phyloP scores from a whole-genome alignment of 2,888 invertebrate species.

The Arge pagana region DNA sequence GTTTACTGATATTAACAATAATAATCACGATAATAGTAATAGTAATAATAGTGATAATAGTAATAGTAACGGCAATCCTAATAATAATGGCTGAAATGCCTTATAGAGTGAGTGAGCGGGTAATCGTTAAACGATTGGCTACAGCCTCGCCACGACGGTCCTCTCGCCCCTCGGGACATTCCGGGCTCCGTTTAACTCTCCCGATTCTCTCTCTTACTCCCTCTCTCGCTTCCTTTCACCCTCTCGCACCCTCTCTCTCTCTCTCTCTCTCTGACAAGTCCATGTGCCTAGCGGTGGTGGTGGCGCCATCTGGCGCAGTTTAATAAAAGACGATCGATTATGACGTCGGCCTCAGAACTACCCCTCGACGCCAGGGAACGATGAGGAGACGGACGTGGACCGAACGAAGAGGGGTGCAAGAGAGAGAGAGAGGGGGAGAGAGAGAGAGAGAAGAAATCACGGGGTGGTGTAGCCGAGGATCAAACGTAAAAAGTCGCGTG shows the following conservation, averaged over 20 bases:
- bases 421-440: conserved; percentile 14
- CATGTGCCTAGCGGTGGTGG: conserved; percentile 33
- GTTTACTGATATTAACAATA: conserved; percentile 36
- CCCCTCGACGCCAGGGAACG: conserved; percentile 35
- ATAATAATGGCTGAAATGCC: conserved; percentile 52
- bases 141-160: conserved; percentile 37
- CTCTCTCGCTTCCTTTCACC: conserved; percentile 28
- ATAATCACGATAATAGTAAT: no score
- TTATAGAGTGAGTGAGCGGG: conserved; percentile 53
- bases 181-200: conserved; percentile 45
- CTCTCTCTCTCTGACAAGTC: conserved; percentile 8
- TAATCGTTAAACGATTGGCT: conserved; percentile 57
- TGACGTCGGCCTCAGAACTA: conserved; percentile 57
- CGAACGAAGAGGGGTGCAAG: conserved; percentile 28
- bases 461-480: conserved; percentile 11
- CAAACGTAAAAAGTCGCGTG: conserved; percentile 35
- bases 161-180: conserved; percentile 13
- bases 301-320: conserved; percentile 56
- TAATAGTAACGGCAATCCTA: no score
- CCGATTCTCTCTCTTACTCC: conserved; percentile 29
- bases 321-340: conserved; percentile 60
- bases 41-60: conserved; percentile 31
- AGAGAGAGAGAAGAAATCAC: conserved; percentile 8
- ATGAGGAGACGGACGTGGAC: conserved; percentile 28
- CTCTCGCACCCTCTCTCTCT: conserved; percentile 29